Evolutionary conservation across 2,888 invertebrate genomes (phyloP).

Genomic region (Limenitis arthemis): DNA sequence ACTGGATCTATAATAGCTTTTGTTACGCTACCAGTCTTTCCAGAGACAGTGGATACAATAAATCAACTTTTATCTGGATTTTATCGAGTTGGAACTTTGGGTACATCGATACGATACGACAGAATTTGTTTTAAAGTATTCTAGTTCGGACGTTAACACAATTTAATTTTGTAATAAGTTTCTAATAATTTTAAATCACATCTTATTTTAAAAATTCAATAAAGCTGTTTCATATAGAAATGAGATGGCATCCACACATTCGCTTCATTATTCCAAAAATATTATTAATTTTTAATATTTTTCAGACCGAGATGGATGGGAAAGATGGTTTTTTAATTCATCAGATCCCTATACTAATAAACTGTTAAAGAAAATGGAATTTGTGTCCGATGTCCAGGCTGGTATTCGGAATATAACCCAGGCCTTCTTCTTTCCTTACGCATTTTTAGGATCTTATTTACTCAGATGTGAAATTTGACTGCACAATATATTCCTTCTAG

Average conservation of each 20-base stretch:
- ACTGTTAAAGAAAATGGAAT: conserved; percentile 77
- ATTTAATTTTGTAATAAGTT: too few species aligned
- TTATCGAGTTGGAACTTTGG: conserved; percentile 80
- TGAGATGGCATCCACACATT: too few species aligned
- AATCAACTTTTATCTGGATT: conserved; percentile 76
- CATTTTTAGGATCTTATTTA: conserved; percentile 79
- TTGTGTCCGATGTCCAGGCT: conserved; percentile 75
- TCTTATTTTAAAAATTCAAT: too few species aligned
- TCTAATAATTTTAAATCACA: too few species aligned
- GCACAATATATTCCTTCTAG: conserved; percentile 77
- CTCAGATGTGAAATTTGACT: conserved; percentile 77
- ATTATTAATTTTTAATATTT: neutral
- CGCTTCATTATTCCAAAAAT: neutral
- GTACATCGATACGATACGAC: too few species aligned
- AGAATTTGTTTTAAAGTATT: too few species aligned
- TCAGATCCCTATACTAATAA: conserved; percentile 74
- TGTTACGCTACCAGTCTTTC: conserved; percentile 84
- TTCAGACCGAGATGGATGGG: conserved; percentile 83
- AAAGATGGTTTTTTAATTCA: conserved; percentile 79
- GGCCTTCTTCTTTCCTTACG: conserved; percentile 84
- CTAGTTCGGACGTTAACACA: too few species aligned
- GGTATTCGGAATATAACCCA: conserved; percentile 82
- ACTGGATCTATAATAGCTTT: conserved; percentile 89
- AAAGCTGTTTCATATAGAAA: too few species aligned
- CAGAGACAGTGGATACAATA: conserved; percentile 80